Conservation (phyloP, 2,888 invertebrate genomes). For the Colletes collaris region DNA sequence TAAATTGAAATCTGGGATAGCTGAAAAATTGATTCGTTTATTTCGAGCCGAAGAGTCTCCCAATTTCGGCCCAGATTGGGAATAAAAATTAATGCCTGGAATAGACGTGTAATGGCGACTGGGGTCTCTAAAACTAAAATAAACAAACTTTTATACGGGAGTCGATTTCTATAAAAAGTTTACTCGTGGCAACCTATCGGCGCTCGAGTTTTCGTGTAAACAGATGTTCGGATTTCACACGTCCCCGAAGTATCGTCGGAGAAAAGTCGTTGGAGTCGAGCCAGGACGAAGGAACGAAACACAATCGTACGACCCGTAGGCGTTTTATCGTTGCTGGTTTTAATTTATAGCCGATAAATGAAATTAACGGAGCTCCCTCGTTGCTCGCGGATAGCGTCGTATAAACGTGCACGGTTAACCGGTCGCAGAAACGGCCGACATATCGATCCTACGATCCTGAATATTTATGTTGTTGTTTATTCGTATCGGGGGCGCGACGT, state of each 20-base stretch:
- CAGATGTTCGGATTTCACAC: slow-evolving; percentile 9
- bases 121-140: no score
- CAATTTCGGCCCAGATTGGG: no score
- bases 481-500: slow-evolving; percentile 6
- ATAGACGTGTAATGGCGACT: no score
- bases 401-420: slow-evolving; percentile 20
- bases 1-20: no score
- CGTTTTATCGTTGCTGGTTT: slow-evolving; percentile 55
- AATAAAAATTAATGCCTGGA: no score
- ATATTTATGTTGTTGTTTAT: slow-evolving; percentile 43
- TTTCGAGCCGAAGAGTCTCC: no score
- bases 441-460: slow-evolving; percentile 9
- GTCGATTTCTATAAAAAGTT: no score
- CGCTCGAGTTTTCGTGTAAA: neutral
- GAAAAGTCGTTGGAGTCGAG: slow-evolving; percentile 42
- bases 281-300: slow-evolving; percentile 23
- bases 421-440: slow-evolving; percentile 15
- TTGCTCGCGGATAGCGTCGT: neutral
- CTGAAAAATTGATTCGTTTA: no score
- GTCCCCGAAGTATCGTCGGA: slow-evolving; percentile 14
- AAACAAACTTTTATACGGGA: no score
- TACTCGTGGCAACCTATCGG: neutral
- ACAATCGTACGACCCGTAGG: slow-evolving; percentile 20
- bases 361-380: slow-evolving; percentile 33
- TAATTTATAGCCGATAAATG: slow-evolving; percentile 46